Conservation (phyloP, 2,113 vertebrate species). For the Apteryx owenii region DNA sequence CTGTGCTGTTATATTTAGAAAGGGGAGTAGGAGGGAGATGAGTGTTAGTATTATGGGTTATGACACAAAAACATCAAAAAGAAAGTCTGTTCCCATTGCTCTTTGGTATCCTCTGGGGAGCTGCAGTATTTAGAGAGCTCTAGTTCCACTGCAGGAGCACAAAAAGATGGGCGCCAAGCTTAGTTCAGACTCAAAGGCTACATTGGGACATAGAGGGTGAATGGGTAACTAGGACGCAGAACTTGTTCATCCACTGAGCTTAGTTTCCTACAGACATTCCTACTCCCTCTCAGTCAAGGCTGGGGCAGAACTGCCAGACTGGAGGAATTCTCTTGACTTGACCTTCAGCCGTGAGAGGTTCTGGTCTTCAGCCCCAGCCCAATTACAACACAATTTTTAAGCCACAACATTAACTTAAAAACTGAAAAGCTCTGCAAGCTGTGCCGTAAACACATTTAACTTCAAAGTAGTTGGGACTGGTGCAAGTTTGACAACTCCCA, state of each 20-base stretch:
- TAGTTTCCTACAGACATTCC: constrained; percentile 53
- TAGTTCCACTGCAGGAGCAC: constrained; percentile 9
- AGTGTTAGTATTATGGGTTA: background rate
- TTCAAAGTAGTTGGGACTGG: rapidly evolving
- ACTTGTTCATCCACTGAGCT: background rate
- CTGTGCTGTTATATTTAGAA: constrained; percentile 11
- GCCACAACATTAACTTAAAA: background rate
- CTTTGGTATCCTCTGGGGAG: constrained; percentile 16
- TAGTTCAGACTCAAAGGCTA: background rate
- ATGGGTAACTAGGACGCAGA: constrained; percentile 20
- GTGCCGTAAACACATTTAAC: background rate
- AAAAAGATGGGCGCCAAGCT: constrained; percentile 15
- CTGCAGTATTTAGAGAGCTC: constrained; percentile 11
- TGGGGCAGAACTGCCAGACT: background rate
- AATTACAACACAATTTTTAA: background rate
- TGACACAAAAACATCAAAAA: constrained; percentile 44
- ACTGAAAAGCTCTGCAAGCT: background rate
- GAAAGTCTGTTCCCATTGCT: constrained; percentile 25
- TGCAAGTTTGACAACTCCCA: background rate
- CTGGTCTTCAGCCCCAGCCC: background rate
- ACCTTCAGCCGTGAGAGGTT: background rate
- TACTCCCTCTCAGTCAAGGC: background rate
- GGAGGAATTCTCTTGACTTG: background rate
- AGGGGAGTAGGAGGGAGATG: constrained; percentile 20
- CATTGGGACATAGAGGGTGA: background rate